Evolutionary conservation across 2,113 vertebrate species (phyloP), one percentile per base, ranked within the genome.

Genomic region (Phaethornis superciliosus): DNA sequence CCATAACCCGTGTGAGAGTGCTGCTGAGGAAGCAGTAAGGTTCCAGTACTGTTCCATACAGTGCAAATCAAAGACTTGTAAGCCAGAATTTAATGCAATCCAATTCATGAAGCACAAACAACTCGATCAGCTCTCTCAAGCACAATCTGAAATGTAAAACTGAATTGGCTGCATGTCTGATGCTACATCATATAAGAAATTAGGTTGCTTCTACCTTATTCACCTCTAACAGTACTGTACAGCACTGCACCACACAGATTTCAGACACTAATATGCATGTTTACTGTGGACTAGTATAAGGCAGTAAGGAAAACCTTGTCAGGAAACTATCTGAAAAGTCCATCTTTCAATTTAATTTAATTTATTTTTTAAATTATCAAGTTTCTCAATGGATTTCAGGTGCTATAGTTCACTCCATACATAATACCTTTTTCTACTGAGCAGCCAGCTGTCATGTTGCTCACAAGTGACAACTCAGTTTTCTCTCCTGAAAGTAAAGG

Each of bases 201-300:
- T 4, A 68, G 12, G 24, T 46, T 46, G 40, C 32, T 51, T 46
- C 20, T 24, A 71, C 33, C 20, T 62, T 21, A 54, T 32, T 64
- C 28, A 28, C 16, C 37, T 12, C 20, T 42, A 26, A 58, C 56
- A 47, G 46, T 19, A 46, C 46, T 46, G 44, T n/a, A n/a, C n/a
- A n/a, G n/a, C 44, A 47, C 12, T 32, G 32, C 22, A 22, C 52
- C 15, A 15, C 28, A 46, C 21, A 55, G n/a, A 17, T 12, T 35
- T 68, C 24, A 40, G 28, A 52, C 64, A 52, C 0, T 3, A 7
- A 44, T 8, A 40, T 2, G 5, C 6, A 4, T 44, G 33, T 35
- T 81, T 40, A 72, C 59, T 46, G 32, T 28, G n/a, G 59, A 62
- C 9, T 13, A 33, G 21, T 32, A 40, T 9, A 35, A 35, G 24